phyloP scores from a whole-genome alignment of 2,113 vertebrate species.

The Tachuris rubrigastra region DNA sequence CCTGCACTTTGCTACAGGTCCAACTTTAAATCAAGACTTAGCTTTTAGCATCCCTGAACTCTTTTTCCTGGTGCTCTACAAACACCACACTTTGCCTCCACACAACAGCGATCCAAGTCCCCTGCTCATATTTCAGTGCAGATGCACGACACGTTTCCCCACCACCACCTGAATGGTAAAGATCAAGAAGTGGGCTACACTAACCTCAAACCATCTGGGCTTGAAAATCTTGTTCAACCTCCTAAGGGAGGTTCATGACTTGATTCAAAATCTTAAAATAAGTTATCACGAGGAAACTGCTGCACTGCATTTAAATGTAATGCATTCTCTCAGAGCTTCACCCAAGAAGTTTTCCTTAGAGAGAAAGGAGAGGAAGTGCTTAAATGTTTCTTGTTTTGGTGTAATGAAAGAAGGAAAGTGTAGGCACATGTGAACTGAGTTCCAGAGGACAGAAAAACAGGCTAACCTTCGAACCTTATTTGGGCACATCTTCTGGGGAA shows the following conservation, averaged over 20 bases:
- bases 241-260: not conserved
- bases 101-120: not conserved
- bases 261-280: conserved; percentile 27
- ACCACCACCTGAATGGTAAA: not conserved
- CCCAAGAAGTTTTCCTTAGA: not conserved
- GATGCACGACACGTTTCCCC: not conserved
- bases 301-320: not conserved
- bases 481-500: not conserved
- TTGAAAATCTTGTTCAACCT: not conserved
- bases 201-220: not conserved
- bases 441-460: not conserved
- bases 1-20: not conserved
- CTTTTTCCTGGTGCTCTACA: not conserved
- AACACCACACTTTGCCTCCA: not conserved
- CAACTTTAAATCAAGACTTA: not conserved
- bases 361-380: not conserved
- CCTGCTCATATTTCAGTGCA: not conserved
- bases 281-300: not conserved
- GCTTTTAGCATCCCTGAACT: not conserved
- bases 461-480: conserved; percentile 24
- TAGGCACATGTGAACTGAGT: not conserved
- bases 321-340: not conserved
- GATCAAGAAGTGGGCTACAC: not conserved
- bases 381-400: not conserved
- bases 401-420: not conserved